phyloP scores from a whole-genome alignment of 53 echinoderm and acorn worm species.

The Henricia sp. region DNA sequence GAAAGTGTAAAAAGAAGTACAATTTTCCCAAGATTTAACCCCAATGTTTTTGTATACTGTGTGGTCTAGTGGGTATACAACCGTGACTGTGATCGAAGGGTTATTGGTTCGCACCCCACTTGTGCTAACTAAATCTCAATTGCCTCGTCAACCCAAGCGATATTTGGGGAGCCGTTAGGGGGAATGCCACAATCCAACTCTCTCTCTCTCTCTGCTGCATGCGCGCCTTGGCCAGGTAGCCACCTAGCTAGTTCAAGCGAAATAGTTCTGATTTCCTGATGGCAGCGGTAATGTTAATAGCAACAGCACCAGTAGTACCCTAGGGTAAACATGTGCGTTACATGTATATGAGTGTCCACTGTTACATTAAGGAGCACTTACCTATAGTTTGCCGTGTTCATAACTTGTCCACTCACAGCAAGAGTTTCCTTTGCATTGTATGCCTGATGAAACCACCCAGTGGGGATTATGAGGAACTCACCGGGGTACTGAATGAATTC shows the following conservation, averaged over 20 bases:
- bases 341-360: neutral
- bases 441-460: constrained; percentile 92
- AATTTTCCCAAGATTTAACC: neutral
- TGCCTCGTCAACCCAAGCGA: no score
- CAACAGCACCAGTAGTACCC: no score
- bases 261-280: no score
- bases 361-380: constrained; percentile 20
- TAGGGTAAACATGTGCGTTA: neutral
- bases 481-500: constrained; percentile 80
- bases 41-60: neutral
- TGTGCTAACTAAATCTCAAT: neutral
- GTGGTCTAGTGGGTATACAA: no score
- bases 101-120: neutral
- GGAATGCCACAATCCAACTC: no score
- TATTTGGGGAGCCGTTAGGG: no score
- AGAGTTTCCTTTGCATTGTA: constrained; percentile 80
- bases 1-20: neutral
- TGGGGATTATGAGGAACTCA: constrained; percentile 86
- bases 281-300: no score
- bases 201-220: neutral
- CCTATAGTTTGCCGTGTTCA: constrained; percentile 84
- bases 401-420: constrained; percentile 88
- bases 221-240: no score
- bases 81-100: neutral
- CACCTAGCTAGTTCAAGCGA: no score